A percentile compares a stretch with the other conserved stretches of the same genome.
phyloP scores from a whole-genome alignment of 2,888 invertebrate genomes.

The Caenorhabditis drosophilae region DNA sequence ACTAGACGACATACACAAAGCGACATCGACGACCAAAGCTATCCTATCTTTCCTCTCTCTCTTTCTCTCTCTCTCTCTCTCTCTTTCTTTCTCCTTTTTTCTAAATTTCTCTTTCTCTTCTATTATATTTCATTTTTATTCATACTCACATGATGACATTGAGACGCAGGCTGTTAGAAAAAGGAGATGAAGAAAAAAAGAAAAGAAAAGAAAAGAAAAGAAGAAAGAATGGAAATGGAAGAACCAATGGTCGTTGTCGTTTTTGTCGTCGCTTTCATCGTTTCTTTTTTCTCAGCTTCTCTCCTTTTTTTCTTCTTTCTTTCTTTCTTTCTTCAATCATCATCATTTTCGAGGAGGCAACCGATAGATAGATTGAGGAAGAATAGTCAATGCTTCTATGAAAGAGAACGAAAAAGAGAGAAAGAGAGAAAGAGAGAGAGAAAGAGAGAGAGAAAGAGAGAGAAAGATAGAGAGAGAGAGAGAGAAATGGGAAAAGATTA shows the following conservation, averaged over 20 bases:
- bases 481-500: no score
- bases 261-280: background rate
- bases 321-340: conserved; percentile 3
- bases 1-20: no score
- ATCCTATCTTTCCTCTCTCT: no score
- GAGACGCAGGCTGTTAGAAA: background rate
- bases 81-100: no score
- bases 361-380: no score
- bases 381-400: background rate
- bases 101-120: no score
- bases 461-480: no score
- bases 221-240: background rate
- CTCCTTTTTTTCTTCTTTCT: background rate
- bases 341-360: no score
- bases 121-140: background rate
- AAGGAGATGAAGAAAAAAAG: background rate
- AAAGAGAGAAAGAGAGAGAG: background rate
- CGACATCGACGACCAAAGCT: no score
- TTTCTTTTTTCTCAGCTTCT: background rate
- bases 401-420: background rate
- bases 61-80: no score
- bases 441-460: background rate
- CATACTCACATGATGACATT: background rate
- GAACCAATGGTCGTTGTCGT: background rate
- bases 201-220: background rate